phyloP scores from a whole-genome alignment of 1,140 invertebrate genomes.

The Hyposmocoma kahamanoa region DNA sequence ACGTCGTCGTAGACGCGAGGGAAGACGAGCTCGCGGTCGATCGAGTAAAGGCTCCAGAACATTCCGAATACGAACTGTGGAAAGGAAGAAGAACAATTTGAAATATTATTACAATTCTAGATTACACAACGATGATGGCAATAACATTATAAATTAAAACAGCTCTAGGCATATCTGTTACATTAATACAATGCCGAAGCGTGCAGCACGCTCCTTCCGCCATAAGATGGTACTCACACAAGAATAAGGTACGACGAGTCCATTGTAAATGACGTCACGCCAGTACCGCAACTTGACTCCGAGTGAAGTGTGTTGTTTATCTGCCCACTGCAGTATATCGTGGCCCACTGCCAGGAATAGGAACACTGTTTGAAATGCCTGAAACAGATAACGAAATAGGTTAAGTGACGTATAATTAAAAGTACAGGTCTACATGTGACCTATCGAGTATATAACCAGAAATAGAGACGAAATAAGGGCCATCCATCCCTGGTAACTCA shows the following conservation, averaged over 20 bases:
- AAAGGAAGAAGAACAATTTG: conserved; percentile 17
- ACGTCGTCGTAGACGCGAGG: conserved; percentile 77
- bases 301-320: conserved; percentile 23
- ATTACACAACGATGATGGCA: no score
- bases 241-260: conserved; percentile 64
- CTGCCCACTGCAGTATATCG: conserved; percentile 48
- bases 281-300: conserved; percentile 36
- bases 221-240: no score
- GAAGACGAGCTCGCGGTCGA: conserved; percentile 81
- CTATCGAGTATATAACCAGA: no score
- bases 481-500: no score
- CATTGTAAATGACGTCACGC: conserved; percentile 61
- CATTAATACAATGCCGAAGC: no score
- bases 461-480: no score
- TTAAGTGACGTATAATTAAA: background rate
- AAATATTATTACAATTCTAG: no score
- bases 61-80: conserved; percentile 78
- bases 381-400: no score
- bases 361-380: conserved; percentile 67
- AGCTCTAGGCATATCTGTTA: no score
- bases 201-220: no score
- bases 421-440: background rate
- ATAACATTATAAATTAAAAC: no score
- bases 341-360: conserved; percentile 52
- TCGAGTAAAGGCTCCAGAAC: conserved; percentile 80